phyloP scores from a whole-genome alignment of 2,888 invertebrate species.

The Megamerina dolium region DNA sequence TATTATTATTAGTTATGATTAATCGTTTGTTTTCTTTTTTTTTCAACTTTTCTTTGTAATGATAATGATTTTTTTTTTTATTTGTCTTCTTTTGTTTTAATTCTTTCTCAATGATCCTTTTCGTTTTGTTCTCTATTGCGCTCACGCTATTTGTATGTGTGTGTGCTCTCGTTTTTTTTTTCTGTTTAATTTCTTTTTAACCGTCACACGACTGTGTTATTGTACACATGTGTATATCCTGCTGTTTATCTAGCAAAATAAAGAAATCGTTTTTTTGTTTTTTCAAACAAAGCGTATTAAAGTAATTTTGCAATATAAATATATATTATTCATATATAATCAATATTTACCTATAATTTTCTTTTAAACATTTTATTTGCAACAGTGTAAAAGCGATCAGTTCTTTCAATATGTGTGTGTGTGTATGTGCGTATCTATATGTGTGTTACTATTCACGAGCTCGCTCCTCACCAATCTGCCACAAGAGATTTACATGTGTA shows the following conservation, averaged over 20 bases:
- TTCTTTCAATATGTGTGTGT: conserved; percentile 4
- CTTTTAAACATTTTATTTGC: conserved; percentile 6
- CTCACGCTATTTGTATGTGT: not conserved
- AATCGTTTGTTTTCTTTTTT: conserved; percentile 8
- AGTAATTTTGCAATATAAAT: no score
- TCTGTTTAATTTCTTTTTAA: no score
- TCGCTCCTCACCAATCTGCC: conserved; percentile 4
- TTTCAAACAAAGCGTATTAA: no score
- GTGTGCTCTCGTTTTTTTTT: not conserved
- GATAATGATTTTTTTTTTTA: conserved; percentile 1
- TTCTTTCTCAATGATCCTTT: not conserved
- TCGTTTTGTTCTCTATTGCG: not conserved
- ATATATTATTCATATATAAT: not conserved
- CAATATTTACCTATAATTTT: not conserved
- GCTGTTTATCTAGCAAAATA: no score
- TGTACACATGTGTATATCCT: no score
- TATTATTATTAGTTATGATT: conserved; percentile 12
- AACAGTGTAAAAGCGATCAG: conserved; percentile 9
- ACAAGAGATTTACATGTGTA: conserved; percentile 7
- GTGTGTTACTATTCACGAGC: conserved; percentile 1
- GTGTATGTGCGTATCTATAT: conserved; percentile 3
- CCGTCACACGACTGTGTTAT: conserved; percentile 1
- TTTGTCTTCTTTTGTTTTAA: not conserved
- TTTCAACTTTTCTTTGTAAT: conserved; percentile 22
- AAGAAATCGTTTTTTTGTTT: no score